Percentiles rank a stretch among this genome's conserved stretches.
Evolutionary conservation across 2,797 vertebrate genomes (phyloP).

Genomic region (Lophotriccus pileatus): DNA sequence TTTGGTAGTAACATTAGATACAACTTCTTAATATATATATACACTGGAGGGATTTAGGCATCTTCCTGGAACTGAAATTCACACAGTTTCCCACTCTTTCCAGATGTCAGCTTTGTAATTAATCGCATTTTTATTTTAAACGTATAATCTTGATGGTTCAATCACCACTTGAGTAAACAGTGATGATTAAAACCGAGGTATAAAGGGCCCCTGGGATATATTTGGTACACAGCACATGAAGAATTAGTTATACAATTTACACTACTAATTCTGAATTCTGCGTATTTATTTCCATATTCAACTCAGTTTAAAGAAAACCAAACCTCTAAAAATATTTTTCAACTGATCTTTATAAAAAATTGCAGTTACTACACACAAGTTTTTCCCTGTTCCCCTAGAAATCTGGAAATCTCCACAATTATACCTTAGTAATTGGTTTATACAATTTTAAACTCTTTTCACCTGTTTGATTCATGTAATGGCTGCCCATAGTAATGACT

Average conservation of each 20-base stretch:
- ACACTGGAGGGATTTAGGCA: neutral
- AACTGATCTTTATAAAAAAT: neutral
- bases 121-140: slow-evolving; percentile 9
- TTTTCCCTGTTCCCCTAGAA: neutral
- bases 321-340: neutral
- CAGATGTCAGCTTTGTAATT: neutral
- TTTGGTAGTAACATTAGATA: neutral
- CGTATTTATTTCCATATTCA: neutral
- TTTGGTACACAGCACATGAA: neutral
- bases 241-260: neutral
- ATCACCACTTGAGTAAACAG: slow-evolving; percentile 13
- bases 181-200: neutral
- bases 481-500: neutral
- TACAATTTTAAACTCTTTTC: neutral
- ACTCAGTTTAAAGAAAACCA: neutral
- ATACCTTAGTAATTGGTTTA: neutral
- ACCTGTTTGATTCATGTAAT: neutral
- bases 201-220: neutral
- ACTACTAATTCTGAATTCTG: neutral
- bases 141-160: neutral
- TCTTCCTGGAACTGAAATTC: neutral
- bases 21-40: neutral
- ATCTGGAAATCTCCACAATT: neutral
- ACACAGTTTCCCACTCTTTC: neutral
- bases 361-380: neutral